Evolutionary conservation across 2,888 invertebrate genomes (phyloP), one percentile per base, ranked within the genome.

Genomic region (Coenonympha glycerion): DNA sequence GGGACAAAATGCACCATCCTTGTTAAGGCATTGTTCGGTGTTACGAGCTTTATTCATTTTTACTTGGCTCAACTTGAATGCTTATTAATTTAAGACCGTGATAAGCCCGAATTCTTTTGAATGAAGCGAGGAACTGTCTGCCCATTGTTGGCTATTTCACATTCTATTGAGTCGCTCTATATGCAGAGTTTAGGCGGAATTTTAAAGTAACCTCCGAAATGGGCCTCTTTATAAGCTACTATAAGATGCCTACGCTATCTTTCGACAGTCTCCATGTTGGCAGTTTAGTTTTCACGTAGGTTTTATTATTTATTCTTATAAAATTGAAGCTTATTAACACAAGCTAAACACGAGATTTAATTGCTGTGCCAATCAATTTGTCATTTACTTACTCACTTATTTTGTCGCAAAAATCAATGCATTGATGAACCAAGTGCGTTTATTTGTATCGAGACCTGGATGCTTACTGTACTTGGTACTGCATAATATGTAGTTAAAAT

Each of bases 51-150:
- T 84, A 87, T 85, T 87, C 86, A 86, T 86, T 86, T 85, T 87
- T 86, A 86, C 86, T 86, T 86, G 87, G 87, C 87, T 86, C 85
- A 81, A 76, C 84, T 81, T 87, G 86, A 86, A 86, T 86, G 78
- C 87, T 86, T 87, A 87, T 86, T 86, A 87, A 87, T 87, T 87
- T 87, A 87, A 78, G 86, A 73, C 85, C 75, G 74, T 85, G 85
- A 86, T 85, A 86, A 85, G 86, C 86, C 80, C 63, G 83, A 81
- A 78, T 84, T 84, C 84, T 85, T 82, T 82, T 84, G 79, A 84
- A 85, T 83, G 79, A 73, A 76, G 69, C 70, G 75, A 79, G 73
- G 79, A 79, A 85, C 82, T 76, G 81, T 83, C 83, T 79, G 71
- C 68, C 71, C 73, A 84, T 85, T 85, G 81, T 84, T 73, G 79